Base-by-base conservation (phyloP, 1,140 invertebrate genomes). In the Eumaeus atala region DNA sequence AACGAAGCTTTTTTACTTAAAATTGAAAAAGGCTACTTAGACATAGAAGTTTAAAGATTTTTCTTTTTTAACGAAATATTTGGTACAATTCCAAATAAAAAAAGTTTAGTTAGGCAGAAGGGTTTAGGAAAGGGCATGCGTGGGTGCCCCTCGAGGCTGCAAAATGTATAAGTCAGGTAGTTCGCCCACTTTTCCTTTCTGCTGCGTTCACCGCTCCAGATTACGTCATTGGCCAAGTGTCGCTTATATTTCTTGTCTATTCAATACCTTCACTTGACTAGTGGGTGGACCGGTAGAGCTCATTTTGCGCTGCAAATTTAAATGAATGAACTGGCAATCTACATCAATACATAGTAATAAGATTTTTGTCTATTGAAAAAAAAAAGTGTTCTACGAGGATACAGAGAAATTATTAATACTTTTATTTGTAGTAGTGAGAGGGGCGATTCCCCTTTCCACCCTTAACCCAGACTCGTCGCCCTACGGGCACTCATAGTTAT, bases 171-270 rank as follows among this genome's bases (percentile, higher is more conserved):
- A 51, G 42, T 64, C 55, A 62, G 68, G 70, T 72, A 70, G 73
- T 67, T 74, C 82, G 83, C 80, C 78, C 80, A 86, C 83, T 84
- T 84, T 84, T 86, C 80, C 80, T 86, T 81, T 86, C 83, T 54
- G 62, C 70, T 62, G 73, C 80, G 66, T 79, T 83, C 78, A 77
- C 78, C 67, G 78, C 63, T 82, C 77, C 77, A 77, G 72, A 84
- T 86, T 86, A 86, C 83, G 78, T 84, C 82, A 85, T 69, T 58
- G 50, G 48, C 57, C 42, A 59, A 59, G 56, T 55, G 17, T 57
- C 47, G 54, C 51, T 47, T 44, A 48, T 59, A 48, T 49, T 21
- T 49, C 28, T 49, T 10, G 36, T 42, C 7, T 36, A 37, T 51
- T 16, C 50, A 51, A 9, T 28, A 52, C 51, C 51, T 21, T 52